Percentiles rank a stretch among this genome's conserved stretches.
phyloP scores from a whole-genome alignment of 2,888 invertebrate genomes.

The Caradrina clavipalpis region DNA sequence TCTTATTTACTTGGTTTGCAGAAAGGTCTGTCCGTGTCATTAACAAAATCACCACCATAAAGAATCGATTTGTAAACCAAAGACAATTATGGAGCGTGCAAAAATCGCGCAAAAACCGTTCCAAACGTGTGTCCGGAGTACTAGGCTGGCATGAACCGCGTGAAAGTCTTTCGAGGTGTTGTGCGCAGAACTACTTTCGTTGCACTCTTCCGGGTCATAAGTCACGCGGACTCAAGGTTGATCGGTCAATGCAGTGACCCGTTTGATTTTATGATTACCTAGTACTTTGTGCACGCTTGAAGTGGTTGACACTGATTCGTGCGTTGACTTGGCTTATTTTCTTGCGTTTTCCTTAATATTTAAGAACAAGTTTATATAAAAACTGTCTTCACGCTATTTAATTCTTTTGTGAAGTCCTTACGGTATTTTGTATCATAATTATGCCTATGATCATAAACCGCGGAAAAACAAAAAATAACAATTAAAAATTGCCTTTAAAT shows the following conservation, averaged over 20 bases:
- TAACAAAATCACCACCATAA: slow-evolving; percentile 44
- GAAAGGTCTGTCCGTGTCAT: neutral
- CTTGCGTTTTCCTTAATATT: slow-evolving; percentile 3
- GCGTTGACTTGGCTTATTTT: slow-evolving; percentile 42
- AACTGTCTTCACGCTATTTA: slow-evolving; percentile 27
- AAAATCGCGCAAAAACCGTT: slow-evolving; percentile 50
- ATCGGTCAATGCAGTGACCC: slow-evolving; percentile 73
- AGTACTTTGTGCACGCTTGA: slow-evolving; percentile 65
- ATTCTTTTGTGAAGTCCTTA: neutral
- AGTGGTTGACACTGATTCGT: slow-evolving; percentile 52
- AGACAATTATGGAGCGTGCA: slow-evolving; percentile 54
- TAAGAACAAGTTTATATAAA: slow-evolving; percentile 28
- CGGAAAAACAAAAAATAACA: neutral
- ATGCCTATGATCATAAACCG: neutral
- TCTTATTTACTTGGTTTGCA: neutral
- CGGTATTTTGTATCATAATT: neutral
- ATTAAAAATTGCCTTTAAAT: neutral
- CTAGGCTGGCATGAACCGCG: slow-evolving; percentile 76
- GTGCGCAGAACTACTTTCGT: slow-evolving; percentile 79
- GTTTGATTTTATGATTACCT: slow-evolving; percentile 78
- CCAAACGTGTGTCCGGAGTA: slow-evolving; percentile 61
- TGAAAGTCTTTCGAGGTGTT: slow-evolving; percentile 78
- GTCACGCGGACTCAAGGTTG: slow-evolving; percentile 73
- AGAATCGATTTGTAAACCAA: slow-evolving; percentile 38
- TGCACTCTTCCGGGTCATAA: slow-evolving; percentile 75